phyloP scores from a whole-genome alignment of 1,140 invertebrate species.

The Hycleus phaleratus region DNA sequence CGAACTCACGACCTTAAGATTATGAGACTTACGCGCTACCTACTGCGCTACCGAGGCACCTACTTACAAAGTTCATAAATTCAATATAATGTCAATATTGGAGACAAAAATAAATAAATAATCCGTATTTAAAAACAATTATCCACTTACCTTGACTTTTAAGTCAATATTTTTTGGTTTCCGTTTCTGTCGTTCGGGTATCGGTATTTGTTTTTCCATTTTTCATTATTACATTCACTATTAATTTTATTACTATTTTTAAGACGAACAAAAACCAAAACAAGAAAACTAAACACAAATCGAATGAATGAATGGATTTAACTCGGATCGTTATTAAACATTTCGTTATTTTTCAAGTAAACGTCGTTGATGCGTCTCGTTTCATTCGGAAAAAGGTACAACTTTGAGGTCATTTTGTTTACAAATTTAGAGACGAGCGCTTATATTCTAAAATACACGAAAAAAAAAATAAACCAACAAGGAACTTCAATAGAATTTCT shows the following conservation, averaged over 20 bases:
- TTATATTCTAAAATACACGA: constrained; percentile 7
- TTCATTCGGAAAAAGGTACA: no score
- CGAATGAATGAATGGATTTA: no score
- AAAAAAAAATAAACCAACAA: neutral
- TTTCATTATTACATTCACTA: neutral
- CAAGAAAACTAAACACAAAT: no score
- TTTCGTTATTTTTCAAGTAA: no score
- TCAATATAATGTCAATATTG: no score
- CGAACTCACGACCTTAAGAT: constrained; percentile 96
- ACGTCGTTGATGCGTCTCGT: no score
- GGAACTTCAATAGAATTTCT: no score
- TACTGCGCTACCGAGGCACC: constrained; percentile 82
- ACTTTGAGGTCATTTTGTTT: constrained; percentile 15
- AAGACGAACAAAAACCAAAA: constrained; percentile 8
- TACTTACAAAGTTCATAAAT: neutral
- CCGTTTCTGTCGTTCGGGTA: constrained; percentile 18
- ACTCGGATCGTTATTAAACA: no score
- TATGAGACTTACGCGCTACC: constrained; percentile 95
- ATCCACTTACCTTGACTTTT: constrained; percentile 16
- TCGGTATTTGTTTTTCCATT: constrained; percentile 20
- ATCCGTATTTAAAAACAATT: no score
- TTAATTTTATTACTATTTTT: neutral
- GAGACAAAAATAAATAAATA: no score
- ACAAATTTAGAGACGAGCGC: constrained; percentile 11
- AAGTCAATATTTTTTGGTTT: constrained; percentile 18